These are phyloP conservation scores for Suillia variegata DNA, from an alignment of 2,888 invertebrate species.

Conservation along the genomic window DNA sequence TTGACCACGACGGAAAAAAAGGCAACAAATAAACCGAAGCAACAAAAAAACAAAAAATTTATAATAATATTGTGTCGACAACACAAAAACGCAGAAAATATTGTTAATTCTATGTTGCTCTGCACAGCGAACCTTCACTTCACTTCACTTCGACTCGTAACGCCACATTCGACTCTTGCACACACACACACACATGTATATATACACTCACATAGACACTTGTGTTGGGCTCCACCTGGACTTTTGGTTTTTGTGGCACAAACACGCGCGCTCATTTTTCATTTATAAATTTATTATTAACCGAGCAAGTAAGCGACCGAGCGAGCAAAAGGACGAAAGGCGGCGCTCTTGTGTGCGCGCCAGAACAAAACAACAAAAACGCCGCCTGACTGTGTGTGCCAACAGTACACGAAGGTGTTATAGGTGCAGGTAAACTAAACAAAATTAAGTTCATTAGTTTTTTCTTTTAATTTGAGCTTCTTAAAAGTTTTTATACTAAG, in stretches of 20 bases:
- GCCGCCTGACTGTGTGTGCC: not conserved
- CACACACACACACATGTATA: not conserved
- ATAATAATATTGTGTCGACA: too few relatives aligned
- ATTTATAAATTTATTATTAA: slow-evolving; percentile 53
- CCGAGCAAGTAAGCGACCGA: too few relatives aligned
- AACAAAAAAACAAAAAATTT: not conserved
- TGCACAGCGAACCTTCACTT: too few relatives aligned
- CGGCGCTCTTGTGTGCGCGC: not conserved
- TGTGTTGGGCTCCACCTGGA: not conserved
- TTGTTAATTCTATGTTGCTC: not conserved
- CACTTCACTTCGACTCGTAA: too few relatives aligned
- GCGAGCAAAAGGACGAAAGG: slow-evolving; percentile 9
- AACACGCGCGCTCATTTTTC: slow-evolving; percentile 52
- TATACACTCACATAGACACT: not conserved
- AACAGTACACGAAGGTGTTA: too few relatives aligned
- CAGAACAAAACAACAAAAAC: not conserved
- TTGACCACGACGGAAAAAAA: not conserved
- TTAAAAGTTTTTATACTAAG: too few relatives aligned
- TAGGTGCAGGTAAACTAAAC: too few relatives aligned
- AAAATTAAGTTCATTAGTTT: too few relatives aligned
- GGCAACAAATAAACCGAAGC: too few relatives aligned
- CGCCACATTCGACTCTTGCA: not conserved
- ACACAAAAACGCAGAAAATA: not conserved
- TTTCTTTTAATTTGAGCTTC: too few relatives aligned
- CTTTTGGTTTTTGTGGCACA: slow-evolving; percentile 33